Evolutionary conservation across 2,888 invertebrate species (phyloP).

Genomic region (Cheilosia scutellata): DNA sequence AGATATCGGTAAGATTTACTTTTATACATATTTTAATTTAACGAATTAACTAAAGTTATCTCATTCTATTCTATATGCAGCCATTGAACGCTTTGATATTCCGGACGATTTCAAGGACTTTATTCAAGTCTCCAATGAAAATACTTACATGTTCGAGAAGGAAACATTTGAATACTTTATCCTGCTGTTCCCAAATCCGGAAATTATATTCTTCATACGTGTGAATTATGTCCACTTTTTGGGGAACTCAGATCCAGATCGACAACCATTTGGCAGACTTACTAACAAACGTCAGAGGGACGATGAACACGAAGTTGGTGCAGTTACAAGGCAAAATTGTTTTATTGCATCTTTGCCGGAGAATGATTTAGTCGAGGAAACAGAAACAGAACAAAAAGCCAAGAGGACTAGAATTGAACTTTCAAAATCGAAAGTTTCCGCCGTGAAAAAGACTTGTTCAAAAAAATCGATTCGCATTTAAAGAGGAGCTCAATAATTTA

Average conservation of each 20-base stretch:
- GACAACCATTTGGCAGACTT: conserved; percentile 32
- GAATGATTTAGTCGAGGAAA: neutral
- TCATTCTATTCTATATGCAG: conserved; percentile 44
- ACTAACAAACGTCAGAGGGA: conserved; percentile 28
- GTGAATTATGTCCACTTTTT: conserved; percentile 77
- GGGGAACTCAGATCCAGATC: conserved; percentile 1
- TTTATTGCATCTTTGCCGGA: conserved; percentile 80
- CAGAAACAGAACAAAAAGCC: neutral
- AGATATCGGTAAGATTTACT: conserved; percentile 77
- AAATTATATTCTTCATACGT: conserved; percentile 80
- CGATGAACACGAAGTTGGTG: conserved; percentile 66
- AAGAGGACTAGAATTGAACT: conserved; percentile 18
- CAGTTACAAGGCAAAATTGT: conserved; percentile 82
- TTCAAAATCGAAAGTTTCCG: neutral
- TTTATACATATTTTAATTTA: neutral
- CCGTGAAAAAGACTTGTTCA: conserved; percentile 5
- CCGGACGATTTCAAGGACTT: conserved; percentile 74
- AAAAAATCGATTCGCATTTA: conserved; percentile 12
- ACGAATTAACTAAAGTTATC: neutral
- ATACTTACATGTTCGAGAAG: conserved; percentile 79
- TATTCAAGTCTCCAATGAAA: conserved; percentile 80
- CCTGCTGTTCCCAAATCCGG: conserved; percentile 80
- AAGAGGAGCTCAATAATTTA: neutral
- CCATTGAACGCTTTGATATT: conserved; percentile 77
- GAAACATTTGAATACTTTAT: conserved; percentile 81